Evolutionary conservation across 2,888 invertebrate species (phyloP), one percentile per base, ranked within the genome.

Genomic region (Drosophila antonietae): DNA sequence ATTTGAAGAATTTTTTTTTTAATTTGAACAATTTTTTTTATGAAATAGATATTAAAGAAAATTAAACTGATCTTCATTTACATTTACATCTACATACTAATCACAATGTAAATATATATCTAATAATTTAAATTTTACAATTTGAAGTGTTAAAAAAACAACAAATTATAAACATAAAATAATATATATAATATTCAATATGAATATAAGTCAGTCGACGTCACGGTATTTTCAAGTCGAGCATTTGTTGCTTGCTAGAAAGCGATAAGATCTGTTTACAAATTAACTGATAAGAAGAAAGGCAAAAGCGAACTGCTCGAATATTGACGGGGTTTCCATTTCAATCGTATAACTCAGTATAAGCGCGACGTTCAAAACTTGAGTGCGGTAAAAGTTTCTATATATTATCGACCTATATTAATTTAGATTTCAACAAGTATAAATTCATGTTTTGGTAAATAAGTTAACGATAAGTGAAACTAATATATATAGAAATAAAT

Each of bases 191-290:
- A 28, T 6, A 6, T 28, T 28, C 28, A 28, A 28, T 28, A 28
- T 28, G 20, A 28, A 28, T 28, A 28, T 28, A 28, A 28, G 28
- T 28, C 6, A 28, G 0, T 28, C 6, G 28, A 1, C 6, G 10
- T 37, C 3, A 49, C 28, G 12, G 73, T 52, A 64, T 74, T 56
- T 46, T 12, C 1, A 20, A 57, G 71, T 63, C 63, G 55, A 53
- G 10, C 37, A 53, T 1, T 20, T 1, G 5, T 6, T 46, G 47
- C 44, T 49, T 46, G 43, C 33, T 43, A 9, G 3, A 44, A 28
- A 33, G 43, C 51, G 76, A 75, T 79, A 76, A 76, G 76, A 62
- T 49, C 47, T 53, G 18, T 61, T 78, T 58, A 41, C 33, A 39
- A 51, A 58, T 18, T 20, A 41, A 37, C 65, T 75, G 80, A 76